Base-by-base conservation (phyloP, 2,888 invertebrate genomes). In the Chloromyia formosa region DNA sequence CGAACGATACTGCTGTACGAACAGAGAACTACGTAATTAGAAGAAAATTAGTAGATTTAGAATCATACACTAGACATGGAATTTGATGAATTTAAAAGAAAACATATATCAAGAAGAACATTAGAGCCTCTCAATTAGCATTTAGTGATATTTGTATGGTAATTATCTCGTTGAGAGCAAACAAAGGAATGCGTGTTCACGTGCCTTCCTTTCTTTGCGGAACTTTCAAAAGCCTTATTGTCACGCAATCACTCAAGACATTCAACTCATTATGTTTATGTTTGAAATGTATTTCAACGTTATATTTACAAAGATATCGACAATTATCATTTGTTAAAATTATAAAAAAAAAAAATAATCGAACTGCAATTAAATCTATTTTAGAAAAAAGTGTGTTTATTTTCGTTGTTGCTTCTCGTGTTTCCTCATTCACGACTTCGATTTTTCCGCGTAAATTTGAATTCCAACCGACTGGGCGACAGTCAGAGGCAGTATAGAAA, bases 401-500 rank as follows among this genome's bases (percentile, higher is more conserved):
- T 35, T 35, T 4, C 27, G 27, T 35, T 35, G 27, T 4, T 35
- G 7, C 27, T 35, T 35, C 7, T 7, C 27, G 2, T 2, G 27
- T 35, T 35, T 4, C 2, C 27, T 4, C 27, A 7, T 35, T 35
- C 27, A 35, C 27, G 27, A 35, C 27, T 35, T 56, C 20, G n/a
- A 58, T 58, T 56, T 56, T 64, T 82, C 80, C 0, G 80, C 83
- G 61, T 78, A 79, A 75, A 85, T 79, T 75, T 79, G 79, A 1
- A 84, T 61, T 1, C 82, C 82, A 1, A 82, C 53, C 1, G 78
- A 78, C 9, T 80, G 74, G 1, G 83, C 66, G 0, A 68, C 73
- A 10, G 81, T 80, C 42, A 85, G 62, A 0, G 85, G 85, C 7
- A 85, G 75, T 5, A 84, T 68, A 12, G 77, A 75, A 71, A 79